Evolutionary conservation across 2,113 vertebrate species (phyloP), one percentile per base, ranked within the genome.

Genomic region (Hippopotamus amphibius): DNA sequence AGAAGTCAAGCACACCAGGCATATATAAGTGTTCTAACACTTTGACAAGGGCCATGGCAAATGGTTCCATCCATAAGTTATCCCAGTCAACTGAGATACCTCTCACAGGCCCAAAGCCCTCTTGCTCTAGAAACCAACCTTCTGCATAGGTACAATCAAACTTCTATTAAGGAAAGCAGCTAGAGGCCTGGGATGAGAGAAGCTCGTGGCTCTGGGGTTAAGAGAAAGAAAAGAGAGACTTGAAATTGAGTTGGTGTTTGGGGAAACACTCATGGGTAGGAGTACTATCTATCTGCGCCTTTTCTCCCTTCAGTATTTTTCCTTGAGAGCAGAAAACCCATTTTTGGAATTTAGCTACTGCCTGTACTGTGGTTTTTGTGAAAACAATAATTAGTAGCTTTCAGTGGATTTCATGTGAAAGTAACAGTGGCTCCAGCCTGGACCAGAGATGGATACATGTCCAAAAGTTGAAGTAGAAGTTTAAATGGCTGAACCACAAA

Each of bases 261-360:
- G n/a, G 65, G 66, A 77, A 83, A 90, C 50, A 41, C 21, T 68
- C 3, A 1, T 68, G 37, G 21, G 21, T 37, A 90, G 43, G 41
- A 53, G 43, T 74, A 71, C 22, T 28, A 30, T 13, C 7, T 85
- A 37, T 88, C 81, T 66, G 61, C 57, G 81, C 21, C 63, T 86
- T 92, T 76, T 94, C 69, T 97, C 89, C 77, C 21, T 97, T 83
- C 48, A 66, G 28, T 89, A 65, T 90, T 86, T 80, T 98, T 98
- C 97, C 94, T 98, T 80, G 92, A 98, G 92, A 97, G 94, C 92
- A 98, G 28, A 95, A 98, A 95, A 53, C 21, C 37, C 76, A 84
- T 71, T 94, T 93, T 88, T 0, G 1, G 95, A 88, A 96, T 94
- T 97, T 74, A 93, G 93, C 96, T 96, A 85, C 74, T 63, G 97